Conservation (phyloP, 2,113 vertebrate species). For the Eretmochelys imbricata region DNA sequence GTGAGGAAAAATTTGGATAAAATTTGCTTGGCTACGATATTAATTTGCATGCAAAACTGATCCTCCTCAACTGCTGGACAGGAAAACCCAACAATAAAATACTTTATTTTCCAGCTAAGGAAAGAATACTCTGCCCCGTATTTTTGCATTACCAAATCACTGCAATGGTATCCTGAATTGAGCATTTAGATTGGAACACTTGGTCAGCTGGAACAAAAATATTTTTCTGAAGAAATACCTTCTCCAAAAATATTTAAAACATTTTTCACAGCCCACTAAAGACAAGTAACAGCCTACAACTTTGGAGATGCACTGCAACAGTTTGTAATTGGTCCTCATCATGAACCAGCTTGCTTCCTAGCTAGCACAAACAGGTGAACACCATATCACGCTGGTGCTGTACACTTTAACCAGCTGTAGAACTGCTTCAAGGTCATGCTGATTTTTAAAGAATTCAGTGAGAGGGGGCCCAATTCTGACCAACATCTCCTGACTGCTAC, state of each 20-base stretch:
- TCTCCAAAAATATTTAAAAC: not conserved
- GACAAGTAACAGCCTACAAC: not conserved
- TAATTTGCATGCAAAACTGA: constrained; percentile 64
- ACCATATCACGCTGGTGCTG: no score
- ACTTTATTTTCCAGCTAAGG: not conserved
- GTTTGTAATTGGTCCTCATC: not conserved
- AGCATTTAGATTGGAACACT: not conserved
- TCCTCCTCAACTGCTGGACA: constrained; percentile 46
- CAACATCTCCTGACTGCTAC: not conserved
- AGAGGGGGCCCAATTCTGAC: not conserved
- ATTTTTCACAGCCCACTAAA: not conserved
- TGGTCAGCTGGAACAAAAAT: not conserved
- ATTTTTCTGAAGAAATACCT: not conserved
- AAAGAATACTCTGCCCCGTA: constrained; percentile 2
- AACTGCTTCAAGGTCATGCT: not conserved
- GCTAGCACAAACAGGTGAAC: not conserved
- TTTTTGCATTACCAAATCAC: not conserved
- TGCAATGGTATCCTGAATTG: not conserved
- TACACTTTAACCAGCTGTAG: not conserved
- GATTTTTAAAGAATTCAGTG: not conserved
- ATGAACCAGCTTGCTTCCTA: not conserved
- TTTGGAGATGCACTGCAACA: not conserved
- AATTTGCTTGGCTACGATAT: constrained; percentile 68
- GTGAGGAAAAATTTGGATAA: constrained; percentile 68
- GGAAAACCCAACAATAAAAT: constrained; percentile 10